A percentile compares a stretch with the other conserved stretches of the same genome.
Evolutionary conservation across 64 coral and sea anemone genomes (phyloP).

Genomic region (Montipora sp.): DNA sequence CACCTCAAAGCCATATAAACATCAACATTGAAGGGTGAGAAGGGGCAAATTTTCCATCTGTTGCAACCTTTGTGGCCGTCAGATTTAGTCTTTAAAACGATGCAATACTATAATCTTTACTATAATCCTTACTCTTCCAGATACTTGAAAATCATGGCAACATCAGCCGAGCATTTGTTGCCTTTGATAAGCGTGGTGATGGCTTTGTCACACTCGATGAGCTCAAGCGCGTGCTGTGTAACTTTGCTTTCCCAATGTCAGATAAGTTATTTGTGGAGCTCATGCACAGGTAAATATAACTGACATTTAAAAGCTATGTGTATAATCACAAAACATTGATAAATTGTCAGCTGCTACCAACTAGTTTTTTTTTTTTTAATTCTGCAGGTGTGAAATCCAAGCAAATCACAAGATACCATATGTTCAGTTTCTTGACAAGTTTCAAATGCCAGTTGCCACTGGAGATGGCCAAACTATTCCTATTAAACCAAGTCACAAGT

Average conservation of each 20-base stretch:
- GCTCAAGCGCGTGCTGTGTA: constrained; percentile 84
- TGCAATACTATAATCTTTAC: too few relatives aligned
- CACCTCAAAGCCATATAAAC: too few relatives aligned
- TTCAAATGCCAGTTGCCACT: constrained; percentile 71
- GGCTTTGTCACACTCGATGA: constrained; percentile 90
- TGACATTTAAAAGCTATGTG: too few relatives aligned
- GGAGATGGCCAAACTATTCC: constrained; percentile 90
- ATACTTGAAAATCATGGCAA: constrained; percentile 87
- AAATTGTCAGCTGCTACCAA: neutral
- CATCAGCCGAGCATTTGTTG: constrained; percentile 85
- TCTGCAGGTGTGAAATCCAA: constrained; percentile 86
- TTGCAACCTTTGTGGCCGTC: too few relatives aligned
- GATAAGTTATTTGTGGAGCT: constrained; percentile 83
- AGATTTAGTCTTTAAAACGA: too few relatives aligned
- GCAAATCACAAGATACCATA: constrained; percentile 95
- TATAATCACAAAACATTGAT: neutral
- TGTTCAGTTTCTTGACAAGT: constrained; percentile 91
- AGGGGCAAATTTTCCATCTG: too few relatives aligned
- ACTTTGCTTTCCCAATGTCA: constrained; percentile 92
- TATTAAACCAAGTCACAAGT: constrained; percentile 81
- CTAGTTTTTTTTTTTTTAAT: neutral
- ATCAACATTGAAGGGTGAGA: too few relatives aligned
- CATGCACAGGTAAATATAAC: constrained; percentile 73
- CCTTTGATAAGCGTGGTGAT: constrained; percentile 77
- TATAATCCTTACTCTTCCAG: constrained; percentile 30